Evolutionary conservation across 2,888 invertebrate species (phyloP).

Genomic region (Hanleya hanleyi): DNA sequence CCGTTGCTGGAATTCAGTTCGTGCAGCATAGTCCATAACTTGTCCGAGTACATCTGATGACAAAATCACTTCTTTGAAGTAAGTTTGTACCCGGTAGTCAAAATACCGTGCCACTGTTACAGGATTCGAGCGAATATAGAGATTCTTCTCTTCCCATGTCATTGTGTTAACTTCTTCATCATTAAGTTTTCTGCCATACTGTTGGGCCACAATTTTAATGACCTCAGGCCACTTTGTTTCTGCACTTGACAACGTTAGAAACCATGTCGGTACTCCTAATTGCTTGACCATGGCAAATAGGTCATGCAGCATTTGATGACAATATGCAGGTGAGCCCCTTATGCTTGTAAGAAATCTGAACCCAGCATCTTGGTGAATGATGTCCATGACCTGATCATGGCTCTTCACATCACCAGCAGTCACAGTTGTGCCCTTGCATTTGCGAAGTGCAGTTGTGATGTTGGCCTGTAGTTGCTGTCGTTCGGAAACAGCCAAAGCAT

Average conservation of each 20-base stretch:
- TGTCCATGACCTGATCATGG: background rate
- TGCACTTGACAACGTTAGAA: background rate
- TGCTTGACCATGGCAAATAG: background rate
- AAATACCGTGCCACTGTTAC: background rate
- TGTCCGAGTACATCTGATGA: background rate
- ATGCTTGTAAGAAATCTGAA: slow-evolving; percentile 5
- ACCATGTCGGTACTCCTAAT: background rate
- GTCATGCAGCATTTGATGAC: slow-evolving; percentile 4
- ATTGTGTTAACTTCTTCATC: background rate
- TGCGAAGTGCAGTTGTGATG: slow-evolving; percentile 20
- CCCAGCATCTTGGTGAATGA: background rate
- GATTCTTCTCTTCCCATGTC: background rate
- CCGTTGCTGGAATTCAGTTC: background rate
- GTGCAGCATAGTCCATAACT: background rate
- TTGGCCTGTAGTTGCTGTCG: slow-evolving; percentile 29
- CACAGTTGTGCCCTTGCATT: slow-evolving; percentile 11
- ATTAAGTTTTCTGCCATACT: background rate
- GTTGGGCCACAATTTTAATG: background rate
- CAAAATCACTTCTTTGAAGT: background rate
- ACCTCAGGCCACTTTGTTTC: background rate
- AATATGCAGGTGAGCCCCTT: slow-evolving; percentile 11
- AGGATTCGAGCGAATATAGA: background rate
- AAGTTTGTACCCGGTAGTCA: background rate
- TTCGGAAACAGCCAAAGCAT: slow-evolving; percentile 35
- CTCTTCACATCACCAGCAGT: slow-evolving; percentile 27